A percentile compares a stretch with the other conserved stretches of the same genome.
These are phyloP conservation scores for Craseonycteris thonglongyai DNA, from an alignment of 2,113 vertebrate genomes.

Conservation along the genomic window DNA sequence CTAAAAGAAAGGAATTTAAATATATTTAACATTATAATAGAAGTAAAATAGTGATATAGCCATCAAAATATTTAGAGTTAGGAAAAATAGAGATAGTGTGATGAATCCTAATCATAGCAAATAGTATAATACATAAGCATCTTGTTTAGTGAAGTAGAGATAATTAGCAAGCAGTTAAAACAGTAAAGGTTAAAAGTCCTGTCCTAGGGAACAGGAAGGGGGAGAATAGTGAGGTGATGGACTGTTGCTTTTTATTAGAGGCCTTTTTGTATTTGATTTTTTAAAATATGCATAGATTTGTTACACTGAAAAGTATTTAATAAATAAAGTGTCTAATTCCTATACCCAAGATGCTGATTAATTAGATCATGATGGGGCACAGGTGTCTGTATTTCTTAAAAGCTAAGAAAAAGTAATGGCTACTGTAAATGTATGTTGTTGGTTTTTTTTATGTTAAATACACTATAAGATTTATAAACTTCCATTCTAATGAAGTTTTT, in stretches of 20 bases:
- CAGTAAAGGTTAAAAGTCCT: slow-evolving; percentile 21
- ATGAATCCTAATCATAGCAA: background rate
- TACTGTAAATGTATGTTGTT: background rate
- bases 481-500: background rate
- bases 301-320: slow-evolving; percentile 12
- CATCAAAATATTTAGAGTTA: background rate
- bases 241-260: slow-evolving; percentile 27
- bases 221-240: background rate
- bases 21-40: background rate
- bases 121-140: background rate
- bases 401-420: background rate
- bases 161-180: background rate
- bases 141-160: background rate
- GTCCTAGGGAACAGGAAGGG: background rate
- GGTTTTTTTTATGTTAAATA: slow-evolving; percentile 30
- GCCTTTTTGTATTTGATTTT: background rate
- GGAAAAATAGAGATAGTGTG: background rate
- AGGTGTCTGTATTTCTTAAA: slow-evolving; percentile 1
- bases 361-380: background rate
- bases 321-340: background rate
- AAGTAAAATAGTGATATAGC: slow-evolving; percentile 3
- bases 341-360: background rate
- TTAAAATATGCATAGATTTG: background rate
- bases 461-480: background rate
- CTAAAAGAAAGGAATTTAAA: background rate